Evolutionary conservation across 2,797 vertebrate genomes (phyloP), one percentile per base, ranked within the genome.

Genomic region (Microctenopoma lineatum): DNA sequence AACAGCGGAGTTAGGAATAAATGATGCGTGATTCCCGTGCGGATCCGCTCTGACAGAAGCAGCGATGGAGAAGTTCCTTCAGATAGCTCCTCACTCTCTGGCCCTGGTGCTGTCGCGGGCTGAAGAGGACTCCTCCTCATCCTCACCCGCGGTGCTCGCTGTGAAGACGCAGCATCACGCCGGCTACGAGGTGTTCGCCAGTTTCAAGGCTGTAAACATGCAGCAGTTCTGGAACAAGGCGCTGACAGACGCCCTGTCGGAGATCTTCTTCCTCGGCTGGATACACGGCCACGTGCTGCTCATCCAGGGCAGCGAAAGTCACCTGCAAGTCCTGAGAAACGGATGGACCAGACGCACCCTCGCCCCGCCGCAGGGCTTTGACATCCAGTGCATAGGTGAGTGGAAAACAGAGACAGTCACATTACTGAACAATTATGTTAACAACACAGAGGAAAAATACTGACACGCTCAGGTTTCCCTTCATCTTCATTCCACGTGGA

Each of bases 211-310:
- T 16, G 96, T 95, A 41, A 99, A 99, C 94, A 95, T 97, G 97
- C 95, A 95, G 86, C 96, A 97, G 65, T 98, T 97, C 90, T 99
- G 97, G 97, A 96, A 99, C 92, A 92, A 93, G 91, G 89, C 94
- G 50, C 95, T 97, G 79, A 96, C 95, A 0, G 94, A 94, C n/a
- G 97, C 97, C 2, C 92, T 97, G 80, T 88, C 95, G 0, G 96
- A 97, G 91, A 93, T 96, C 66, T 96, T 97, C 89, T 98, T 98
- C 90, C 92, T 99, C 75, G 98, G 98, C 57, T 99, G 97, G 97
- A 95, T 99, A 79, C 96, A 97, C 81, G 95, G 96, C 86, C 95
- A 94, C 66, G 96, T 98, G 85, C 93, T 99, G 90, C 95, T 99
- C 80, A 91, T 99, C 84, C 96, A 95, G 81, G 97, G 97, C 77